A percentile compares a stretch with the other conserved stretches of the same genome.
These are phyloP conservation scores for Rafetus swinhoei DNA, from an alignment of 2,113 vertebrate species.

Conservation along the genomic window DNA sequence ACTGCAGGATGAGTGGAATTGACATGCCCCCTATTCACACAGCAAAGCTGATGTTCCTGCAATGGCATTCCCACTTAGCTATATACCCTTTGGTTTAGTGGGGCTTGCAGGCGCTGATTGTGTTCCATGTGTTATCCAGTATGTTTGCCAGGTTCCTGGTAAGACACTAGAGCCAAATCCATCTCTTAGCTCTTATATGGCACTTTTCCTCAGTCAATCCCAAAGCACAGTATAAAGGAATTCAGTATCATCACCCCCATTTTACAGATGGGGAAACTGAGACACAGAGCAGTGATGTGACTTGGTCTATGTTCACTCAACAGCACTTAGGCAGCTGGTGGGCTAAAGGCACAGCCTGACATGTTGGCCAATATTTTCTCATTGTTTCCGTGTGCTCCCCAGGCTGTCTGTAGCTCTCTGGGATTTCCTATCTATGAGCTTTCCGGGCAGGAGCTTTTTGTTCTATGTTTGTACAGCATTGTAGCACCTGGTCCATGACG, in stretches of 20 bases:
- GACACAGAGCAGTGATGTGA: background rate
- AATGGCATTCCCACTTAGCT: fast-evolving
- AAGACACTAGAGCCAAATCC: background rate
- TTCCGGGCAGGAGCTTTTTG: background rate
- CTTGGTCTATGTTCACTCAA: background rate
- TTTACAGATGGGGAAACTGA: background rate
- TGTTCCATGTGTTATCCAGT: background rate
- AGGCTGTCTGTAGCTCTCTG: background rate
- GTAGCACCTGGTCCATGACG: background rate
- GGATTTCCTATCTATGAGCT: background rate
- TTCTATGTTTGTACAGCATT: background rate
- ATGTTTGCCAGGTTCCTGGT: fast-evolving
- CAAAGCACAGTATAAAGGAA: background rate
- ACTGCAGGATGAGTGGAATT: background rate
- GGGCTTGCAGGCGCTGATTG: background rate
- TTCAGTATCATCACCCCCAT: background rate
- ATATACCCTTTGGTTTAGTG: fast-evolving
- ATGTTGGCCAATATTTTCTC: background rate
- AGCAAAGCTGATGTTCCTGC: background rate
- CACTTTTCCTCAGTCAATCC: background rate
- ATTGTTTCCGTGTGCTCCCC: background rate
- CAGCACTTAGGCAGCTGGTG: background rate
- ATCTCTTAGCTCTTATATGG: fast-evolving
- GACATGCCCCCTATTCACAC: background rate
- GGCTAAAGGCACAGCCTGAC: background rate